phyloP scores from a whole-genome alignment of 2,113 vertebrate species.

The Girardinichthys multiradiatus region DNA sequence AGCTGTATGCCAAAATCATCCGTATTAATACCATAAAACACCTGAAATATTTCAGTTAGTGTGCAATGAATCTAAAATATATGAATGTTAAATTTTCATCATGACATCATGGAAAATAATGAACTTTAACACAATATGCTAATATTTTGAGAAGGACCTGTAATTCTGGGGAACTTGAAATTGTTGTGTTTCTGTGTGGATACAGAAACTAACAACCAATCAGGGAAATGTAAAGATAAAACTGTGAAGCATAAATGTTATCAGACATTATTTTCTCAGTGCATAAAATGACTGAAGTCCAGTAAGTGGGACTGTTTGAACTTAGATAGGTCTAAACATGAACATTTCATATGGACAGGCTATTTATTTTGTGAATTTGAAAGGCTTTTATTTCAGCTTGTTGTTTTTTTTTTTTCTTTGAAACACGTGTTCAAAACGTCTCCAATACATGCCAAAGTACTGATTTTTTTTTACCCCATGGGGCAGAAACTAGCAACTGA shows the following conservation, averaged over 20 bases:
- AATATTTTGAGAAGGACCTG: too few relatives aligned
- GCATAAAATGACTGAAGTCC: slow-evolving; percentile 4
- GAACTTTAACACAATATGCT: too few relatives aligned
- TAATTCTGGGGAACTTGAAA: neutral
- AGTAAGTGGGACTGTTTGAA: neutral
- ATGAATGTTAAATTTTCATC: too few relatives aligned
- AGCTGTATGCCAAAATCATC: too few relatives aligned
- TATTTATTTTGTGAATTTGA: neutral
- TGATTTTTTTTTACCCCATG: neutral
- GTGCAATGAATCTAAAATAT: too few relatives aligned
- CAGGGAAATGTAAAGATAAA: slow-evolving; percentile 1
- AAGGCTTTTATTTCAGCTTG: neutral
- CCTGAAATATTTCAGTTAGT: too few relatives aligned
- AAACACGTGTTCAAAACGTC: neutral
- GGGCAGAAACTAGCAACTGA: neutral
- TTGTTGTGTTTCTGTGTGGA: neutral
- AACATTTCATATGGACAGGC: neutral
- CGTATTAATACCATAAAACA: too few relatives aligned
- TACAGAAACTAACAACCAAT: neutral
- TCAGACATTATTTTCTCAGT: neutral
- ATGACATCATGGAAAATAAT: too few relatives aligned
- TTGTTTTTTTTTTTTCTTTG: neutral
- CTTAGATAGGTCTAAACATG: slow-evolving; percentile 2
- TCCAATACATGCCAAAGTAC: neutral
- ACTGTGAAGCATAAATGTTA: neutral